Conservation (phyloP, 2,888 invertebrate genomes). For the Alloscopus bannaensis region DNA sequence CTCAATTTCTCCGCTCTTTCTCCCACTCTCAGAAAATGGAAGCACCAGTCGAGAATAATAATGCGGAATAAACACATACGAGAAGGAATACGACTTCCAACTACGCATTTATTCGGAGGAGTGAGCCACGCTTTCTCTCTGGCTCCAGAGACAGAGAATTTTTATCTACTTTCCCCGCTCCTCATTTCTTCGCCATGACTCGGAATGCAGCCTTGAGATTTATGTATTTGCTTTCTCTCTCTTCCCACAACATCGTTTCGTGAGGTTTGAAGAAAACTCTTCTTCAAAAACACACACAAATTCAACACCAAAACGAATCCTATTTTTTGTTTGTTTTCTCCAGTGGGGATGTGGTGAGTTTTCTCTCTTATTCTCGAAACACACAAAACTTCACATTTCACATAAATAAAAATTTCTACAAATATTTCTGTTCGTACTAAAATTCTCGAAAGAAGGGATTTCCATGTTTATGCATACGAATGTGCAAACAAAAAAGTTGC, state of each 20-base stretch:
- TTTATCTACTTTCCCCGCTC: conserved; percentile 17
- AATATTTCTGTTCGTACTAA: too few species aligned
- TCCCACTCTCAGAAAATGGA: conserved; percentile 31
- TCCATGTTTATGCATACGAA: conserved; percentile 2
- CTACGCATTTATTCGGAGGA: conserved; percentile 32
- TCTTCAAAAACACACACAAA: too few species aligned
- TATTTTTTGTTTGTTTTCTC: too few species aligned
- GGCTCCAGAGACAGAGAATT: conserved; percentile 29
- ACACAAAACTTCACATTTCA: conserved; percentile 18
- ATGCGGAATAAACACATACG: conserved; percentile 50
- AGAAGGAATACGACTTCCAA: too few species aligned
- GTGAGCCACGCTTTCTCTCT: not conserved
- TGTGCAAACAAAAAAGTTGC: conserved; percentile 24
- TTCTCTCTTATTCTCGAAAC: too few species aligned
- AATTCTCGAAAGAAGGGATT: too few species aligned
- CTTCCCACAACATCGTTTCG: too few species aligned
- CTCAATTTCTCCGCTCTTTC: conserved; percentile 32
- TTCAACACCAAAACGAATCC: conserved; percentile 49
- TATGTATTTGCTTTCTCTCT: conserved; percentile 54
- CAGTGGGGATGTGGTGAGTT: too few species aligned
- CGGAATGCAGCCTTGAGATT: conserved; percentile 44
- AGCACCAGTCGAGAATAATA: conserved; percentile 55
- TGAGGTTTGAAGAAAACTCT: conserved; percentile 43
- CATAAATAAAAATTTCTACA: not conserved
- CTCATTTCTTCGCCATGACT: conserved; percentile 42